Evolutionary conservation across 1,140 invertebrate species (phyloP), one percentile per base, ranked within the genome.

Genomic region (Steinernema khuongi): DNA sequence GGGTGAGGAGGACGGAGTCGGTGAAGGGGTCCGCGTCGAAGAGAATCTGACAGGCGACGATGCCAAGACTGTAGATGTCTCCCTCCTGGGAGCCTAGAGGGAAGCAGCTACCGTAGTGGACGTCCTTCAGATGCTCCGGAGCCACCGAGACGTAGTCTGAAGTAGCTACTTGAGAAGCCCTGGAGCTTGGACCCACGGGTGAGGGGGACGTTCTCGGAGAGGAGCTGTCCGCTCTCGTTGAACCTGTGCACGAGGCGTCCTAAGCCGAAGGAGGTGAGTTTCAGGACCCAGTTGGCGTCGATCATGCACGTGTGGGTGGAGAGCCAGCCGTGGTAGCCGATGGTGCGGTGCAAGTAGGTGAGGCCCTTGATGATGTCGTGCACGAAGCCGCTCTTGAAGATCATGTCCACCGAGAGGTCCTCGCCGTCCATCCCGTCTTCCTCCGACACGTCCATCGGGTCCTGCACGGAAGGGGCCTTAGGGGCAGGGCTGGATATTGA

Each of bases 291-390:
- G 19, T 60, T 60, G 50, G 7, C 50, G 50, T 60, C 50, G 50
- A 60, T 60, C 50, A 60, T 60, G 50, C 50, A 60, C 50, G 50
- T 60, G 50, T 60, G 50, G 50, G 22, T 26, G 50, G 50, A 60
- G 50, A 60, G 50, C 50, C 50, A 60, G 50, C 50, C 50, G 50
- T 60, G 50, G 50, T 60, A 60, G 7, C 50, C 50, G 50, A 60
- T 60, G 50, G 50, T 60, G 11, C 50, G 50, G 50, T 60, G 50
- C 14, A 60, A 22, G 50, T 60, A 60, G 7, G 50, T 60, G 50
- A 60, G 50, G 50, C 50, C 50, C 50, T 60, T 60, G 50, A 60
- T 60, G 50, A 60, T 60, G 50, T 60, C 50, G 50, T 60, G 50
- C 11, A 60, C 50, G 50, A 60, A 60, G 7, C 50, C 50, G 50